Percentiles rank a stretch among this genome's conserved stretches.
Conservation (phyloP, 2,797 vertebrate species). For the Rhinophrynus dorsalis region DNA sequence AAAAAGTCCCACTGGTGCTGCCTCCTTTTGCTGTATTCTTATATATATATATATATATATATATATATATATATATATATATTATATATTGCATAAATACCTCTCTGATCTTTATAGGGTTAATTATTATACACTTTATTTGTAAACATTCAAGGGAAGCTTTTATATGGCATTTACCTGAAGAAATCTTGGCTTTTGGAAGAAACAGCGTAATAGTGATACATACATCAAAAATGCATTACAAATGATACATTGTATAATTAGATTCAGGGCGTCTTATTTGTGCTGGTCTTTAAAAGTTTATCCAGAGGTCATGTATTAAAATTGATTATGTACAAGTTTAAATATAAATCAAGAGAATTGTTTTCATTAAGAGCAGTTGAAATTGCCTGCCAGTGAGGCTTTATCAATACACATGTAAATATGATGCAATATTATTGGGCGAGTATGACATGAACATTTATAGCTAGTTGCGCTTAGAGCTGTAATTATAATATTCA, state of each 20-base stretch:
- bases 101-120: too few relatives aligned
- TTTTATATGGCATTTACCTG: background rate
- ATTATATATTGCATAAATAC: too few relatives aligned
- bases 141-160: too few relatives aligned
- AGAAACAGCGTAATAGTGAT: too few relatives aligned
- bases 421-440: constrained; percentile 45
- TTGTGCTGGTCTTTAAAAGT: constrained; percentile 47
- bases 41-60: too few relatives aligned
- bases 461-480: constrained; percentile 43
- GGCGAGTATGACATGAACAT: constrained; percentile 42
- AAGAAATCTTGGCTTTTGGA: constrained; percentile 4
- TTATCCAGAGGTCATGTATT: constrained; percentile 49
- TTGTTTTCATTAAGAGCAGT: constrained; percentile 46
- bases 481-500: constrained; percentile 48
- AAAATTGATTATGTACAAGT: constrained; percentile 47
- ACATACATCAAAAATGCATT: constrained; percentile 49
- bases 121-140: too few relatives aligned
- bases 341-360: constrained; percentile 51
- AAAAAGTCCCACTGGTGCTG: too few relatives aligned
- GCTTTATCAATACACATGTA: constrained; percentile 48
- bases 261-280: constrained; percentile 48
- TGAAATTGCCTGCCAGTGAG: constrained; percentile 44
- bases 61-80: too few relatives aligned
- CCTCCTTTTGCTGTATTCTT: too few relatives aligned
- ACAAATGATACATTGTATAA: constrained; percentile 45